A percentile compares a stretch with the other conserved stretches of the same genome.
phyloP scores from a whole-genome alignment of 2,113 vertebrate species.

The Chamaetylas fuelleborni region DNA sequence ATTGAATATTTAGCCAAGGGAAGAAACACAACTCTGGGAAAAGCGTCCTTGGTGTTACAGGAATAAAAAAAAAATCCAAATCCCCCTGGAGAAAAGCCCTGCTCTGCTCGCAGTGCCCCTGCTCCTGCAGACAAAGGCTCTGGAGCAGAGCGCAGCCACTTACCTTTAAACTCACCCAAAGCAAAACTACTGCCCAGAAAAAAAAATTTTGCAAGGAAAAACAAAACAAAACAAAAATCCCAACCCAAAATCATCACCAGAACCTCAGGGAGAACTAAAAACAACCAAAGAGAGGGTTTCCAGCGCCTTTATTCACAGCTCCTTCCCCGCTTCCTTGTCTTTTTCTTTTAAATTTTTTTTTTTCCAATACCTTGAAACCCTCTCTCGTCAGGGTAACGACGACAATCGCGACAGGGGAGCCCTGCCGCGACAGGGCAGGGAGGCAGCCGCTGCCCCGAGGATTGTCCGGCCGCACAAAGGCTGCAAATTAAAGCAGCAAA shows the following conservation, averaged over 20 bases:
- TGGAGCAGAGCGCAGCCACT: background rate
- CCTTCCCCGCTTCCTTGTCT: background rate
- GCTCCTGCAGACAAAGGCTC: background rate
- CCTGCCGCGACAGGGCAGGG: background rate
- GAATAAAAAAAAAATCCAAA: background rate
- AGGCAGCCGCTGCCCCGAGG: background rate
- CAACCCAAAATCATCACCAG: background rate
- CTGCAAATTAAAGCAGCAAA: background rate
- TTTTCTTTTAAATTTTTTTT: too few relatives aligned
- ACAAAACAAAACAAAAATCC: too few relatives aligned
- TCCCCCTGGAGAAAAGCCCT: background rate
- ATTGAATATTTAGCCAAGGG: background rate
- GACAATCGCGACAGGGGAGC: background rate
- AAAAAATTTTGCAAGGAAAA: background rate
- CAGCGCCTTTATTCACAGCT: background rate
- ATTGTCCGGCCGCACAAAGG: background rate
- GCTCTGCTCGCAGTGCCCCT: background rate
- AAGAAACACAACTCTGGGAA: accelerated
- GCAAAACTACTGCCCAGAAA: background rate
- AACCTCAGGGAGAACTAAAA: background rate
- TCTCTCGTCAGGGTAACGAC: background rate
- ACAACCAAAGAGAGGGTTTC: background rate
- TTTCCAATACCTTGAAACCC: background rate
- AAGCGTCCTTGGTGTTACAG: background rate
- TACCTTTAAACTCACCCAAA: conserved; percentile 17